These are phyloP conservation scores for Pteronotus mesoamericanus DNA, from an alignment of 2,797 vertebrate species.

Conservation along the genomic window DNA sequence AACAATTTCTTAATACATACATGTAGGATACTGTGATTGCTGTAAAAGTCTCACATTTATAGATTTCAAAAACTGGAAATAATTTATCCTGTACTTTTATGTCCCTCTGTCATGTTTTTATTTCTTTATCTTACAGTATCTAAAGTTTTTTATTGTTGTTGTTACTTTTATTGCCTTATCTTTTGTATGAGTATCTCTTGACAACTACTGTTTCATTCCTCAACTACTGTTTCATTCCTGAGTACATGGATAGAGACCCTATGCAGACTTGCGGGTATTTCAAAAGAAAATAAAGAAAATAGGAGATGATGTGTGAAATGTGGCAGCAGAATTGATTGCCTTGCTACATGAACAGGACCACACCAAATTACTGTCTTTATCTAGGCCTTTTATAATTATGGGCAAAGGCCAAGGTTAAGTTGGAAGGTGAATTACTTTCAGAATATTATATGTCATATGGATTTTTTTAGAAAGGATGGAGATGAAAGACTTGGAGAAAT, in stretches of 20 bases:
- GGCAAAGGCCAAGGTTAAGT: conserved; percentile 47
- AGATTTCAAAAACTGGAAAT: not conserved
- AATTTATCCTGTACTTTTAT: not conserved
- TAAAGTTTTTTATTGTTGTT: not conserved
- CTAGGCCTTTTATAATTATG: conserved; percentile 13
- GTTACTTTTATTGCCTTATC: not conserved
- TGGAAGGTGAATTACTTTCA: conserved; percentile 21
- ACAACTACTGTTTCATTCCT: not conserved
- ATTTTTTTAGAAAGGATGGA: conserved; percentile 48
- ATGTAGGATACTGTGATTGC: not conserved
- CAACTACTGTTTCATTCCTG: not conserved
- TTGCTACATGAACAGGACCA: not conserved
- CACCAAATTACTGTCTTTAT: not conserved
- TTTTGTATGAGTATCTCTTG: not conserved
- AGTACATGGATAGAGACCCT: not conserved
- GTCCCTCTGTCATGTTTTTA: not conserved
- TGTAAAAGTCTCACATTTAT: not conserved
- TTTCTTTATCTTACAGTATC: not conserved
- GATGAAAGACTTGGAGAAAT: not conserved
- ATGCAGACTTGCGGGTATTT: not conserved
- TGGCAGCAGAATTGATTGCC: not conserved
- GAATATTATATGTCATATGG: conserved; percentile 15
- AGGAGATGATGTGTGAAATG: not conserved
- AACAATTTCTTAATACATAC: not conserved
- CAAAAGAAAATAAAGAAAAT: not conserved